phyloP scores from a whole-genome alignment of 2,888 invertebrate genomes.

The Acrobasis repandana region DNA sequence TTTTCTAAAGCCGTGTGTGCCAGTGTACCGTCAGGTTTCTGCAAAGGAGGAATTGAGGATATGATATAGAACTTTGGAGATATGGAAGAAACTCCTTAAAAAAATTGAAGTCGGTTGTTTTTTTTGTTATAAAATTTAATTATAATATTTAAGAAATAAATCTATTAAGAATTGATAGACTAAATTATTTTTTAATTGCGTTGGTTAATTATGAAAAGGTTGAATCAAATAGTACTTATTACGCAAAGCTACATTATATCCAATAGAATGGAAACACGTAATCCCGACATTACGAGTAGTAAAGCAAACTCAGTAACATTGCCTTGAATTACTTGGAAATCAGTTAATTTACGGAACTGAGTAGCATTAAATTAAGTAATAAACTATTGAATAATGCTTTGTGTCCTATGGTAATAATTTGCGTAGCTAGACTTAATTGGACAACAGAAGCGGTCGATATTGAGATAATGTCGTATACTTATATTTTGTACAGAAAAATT shows the following conservation, averaged over 20 bases:
- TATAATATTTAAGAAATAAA: too few relatives aligned
- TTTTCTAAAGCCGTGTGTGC: too few relatives aligned
- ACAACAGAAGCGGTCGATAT: too few relatives aligned
- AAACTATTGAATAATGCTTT: background rate
- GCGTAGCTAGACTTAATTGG: too few relatives aligned
- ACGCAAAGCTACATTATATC: background rate
- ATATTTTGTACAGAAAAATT: too few relatives aligned
- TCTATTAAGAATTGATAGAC: background rate
- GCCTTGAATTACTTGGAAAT: constrained; percentile 13
- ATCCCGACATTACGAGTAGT: background rate
- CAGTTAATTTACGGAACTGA: constrained; percentile 1
- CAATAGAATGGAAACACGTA: background rate
- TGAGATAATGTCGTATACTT: too few relatives aligned
- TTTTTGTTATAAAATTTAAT: too few relatives aligned
- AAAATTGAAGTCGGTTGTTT: too few relatives aligned
- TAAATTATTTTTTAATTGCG: background rate
- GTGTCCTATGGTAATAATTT: background rate
- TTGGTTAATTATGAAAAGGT: background rate
- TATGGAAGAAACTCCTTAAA: too few relatives aligned
- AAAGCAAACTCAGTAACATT: background rate
- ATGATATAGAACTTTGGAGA: too few relatives aligned
- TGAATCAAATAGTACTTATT: background rate
- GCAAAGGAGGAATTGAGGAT: too few relatives aligned
- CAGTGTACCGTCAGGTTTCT: too few relatives aligned
- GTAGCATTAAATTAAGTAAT: background rate